These are phyloP conservation scores for Smittia aterrima DNA, from an alignment of 2,888 invertebrate genomes.

Conservation along the genomic window DNA sequence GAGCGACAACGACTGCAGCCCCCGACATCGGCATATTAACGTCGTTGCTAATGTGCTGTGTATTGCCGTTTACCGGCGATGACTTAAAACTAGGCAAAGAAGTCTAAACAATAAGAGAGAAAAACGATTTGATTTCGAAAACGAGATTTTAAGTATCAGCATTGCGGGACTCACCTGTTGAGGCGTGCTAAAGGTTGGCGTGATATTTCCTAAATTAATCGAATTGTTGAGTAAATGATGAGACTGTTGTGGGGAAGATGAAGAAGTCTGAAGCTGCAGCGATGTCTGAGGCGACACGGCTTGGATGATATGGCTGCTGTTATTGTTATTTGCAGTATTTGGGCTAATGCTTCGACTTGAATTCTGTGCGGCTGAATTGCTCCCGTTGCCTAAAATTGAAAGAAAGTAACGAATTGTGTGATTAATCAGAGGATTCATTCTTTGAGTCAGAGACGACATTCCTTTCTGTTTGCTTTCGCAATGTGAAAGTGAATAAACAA, in stretches of 20 bases:
- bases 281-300: constrained; percentile 9
- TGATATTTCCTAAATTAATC: constrained; percentile 52
- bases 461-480: no score
- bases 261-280: neutral
- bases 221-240: constrained; percentile 49
- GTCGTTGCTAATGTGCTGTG: constrained; percentile 45
- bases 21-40: constrained; percentile 61
- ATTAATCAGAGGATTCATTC: neutral
- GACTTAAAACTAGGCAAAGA: constrained; percentile 54
- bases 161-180: constrained; percentile 29
- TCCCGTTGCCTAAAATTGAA: constrained; percentile 52
- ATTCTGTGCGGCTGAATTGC: constrained; percentile 54
- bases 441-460: no score
- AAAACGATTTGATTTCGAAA: neutral
- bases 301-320: constrained; percentile 19
- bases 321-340: constrained; percentile 45
- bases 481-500: no score
- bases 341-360: constrained; percentile 55
- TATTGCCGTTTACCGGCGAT: constrained; percentile 53
- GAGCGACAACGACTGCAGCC: constrained; percentile 56
- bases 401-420: constrained; percentile 18
- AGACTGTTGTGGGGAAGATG: constrained; percentile 14
- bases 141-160: neutral
- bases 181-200: constrained; percentile 47
- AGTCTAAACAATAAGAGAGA: constrained; percentile 47